phyloP scores from a whole-genome alignment of 2,113 vertebrate genomes.

The Elephas maximus region DNA sequence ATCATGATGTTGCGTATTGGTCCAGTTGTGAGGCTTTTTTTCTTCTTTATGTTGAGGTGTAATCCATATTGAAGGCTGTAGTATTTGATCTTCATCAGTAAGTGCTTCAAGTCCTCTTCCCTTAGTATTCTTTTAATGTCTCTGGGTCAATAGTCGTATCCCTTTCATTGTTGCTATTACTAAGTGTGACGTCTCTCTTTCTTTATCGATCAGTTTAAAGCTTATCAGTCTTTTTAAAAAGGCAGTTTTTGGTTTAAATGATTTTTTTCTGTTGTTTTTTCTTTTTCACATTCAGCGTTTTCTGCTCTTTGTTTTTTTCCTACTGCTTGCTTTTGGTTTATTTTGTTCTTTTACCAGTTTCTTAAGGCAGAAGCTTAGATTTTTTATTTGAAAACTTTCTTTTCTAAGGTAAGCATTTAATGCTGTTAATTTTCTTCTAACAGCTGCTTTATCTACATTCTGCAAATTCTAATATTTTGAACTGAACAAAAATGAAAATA shows the following conservation, averaged over 20 bases:
- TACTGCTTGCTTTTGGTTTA: neutral
- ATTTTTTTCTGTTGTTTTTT: neutral
- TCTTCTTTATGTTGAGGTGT: too few relatives aligned
- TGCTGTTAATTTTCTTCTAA: neutral
- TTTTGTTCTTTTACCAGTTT: constrained; percentile 12
- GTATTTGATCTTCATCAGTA: neutral
- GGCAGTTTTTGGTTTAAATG: neutral
- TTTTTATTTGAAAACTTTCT: neutral
- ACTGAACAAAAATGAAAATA: neutral
- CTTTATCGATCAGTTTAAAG: neutral
- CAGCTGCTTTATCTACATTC: neutral
- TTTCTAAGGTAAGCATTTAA: constrained; percentile 21
- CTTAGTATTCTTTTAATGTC: neutral
- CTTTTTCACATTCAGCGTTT: neutral
- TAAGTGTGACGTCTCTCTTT: neutral
- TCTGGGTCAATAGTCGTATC: neutral
- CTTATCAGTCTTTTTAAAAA: neutral
- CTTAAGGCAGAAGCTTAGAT: constrained; percentile 26
- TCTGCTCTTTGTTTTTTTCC: neutral
- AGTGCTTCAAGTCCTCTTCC: neutral
- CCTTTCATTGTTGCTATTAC: neutral
- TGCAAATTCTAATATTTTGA: neutral
- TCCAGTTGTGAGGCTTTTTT: too few relatives aligned
- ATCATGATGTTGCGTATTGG: too few relatives aligned
- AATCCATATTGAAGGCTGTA: too few relatives aligned